Evolutionary conservation across 1,140 invertebrate genomes (phyloP).

Genomic region (Diprion similis): DNA sequence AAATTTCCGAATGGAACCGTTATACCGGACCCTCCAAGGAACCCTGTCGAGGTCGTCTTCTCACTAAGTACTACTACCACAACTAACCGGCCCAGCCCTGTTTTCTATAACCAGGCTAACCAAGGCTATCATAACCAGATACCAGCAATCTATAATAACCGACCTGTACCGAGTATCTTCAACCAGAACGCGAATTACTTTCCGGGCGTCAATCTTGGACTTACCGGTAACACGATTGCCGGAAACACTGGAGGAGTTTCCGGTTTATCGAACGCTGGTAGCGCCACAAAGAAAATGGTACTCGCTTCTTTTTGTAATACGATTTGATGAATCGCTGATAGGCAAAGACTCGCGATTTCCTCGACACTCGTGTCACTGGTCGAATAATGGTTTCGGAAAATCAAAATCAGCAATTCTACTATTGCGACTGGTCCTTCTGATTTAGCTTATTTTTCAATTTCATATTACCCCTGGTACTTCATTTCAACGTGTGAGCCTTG

Average conservation of each 20-base stretch:
- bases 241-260: slow-evolving; percentile 44
- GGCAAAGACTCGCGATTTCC: background rate
- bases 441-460: no score
- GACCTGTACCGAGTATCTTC: slow-evolving; percentile 41
- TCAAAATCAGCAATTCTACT: no score
- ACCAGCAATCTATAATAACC: slow-evolving; percentile 47
- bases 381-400: no score
- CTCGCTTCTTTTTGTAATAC: slow-evolving; percentile 32
- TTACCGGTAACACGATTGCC: slow-evolving; percentile 51
- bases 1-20: slow-evolving; percentile 77
- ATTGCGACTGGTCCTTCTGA: no score
- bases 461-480: background rate
- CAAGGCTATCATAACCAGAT: slow-evolving; percentile 42
- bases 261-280: slow-evolving; percentile 44
- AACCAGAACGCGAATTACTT: slow-evolving; percentile 31
- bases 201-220: slow-evolving; percentile 50
- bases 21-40: slow-evolving; percentile 70
- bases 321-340: background rate
- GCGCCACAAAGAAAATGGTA: slow-evolving; percentile 54
- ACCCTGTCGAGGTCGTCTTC: slow-evolving; percentile 59
- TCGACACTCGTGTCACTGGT: background rate
- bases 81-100: slow-evolving; percentile 51
- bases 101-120: slow-evolving; percentile 51
- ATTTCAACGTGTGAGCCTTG: background rate
- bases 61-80: slow-evolving; percentile 55